Percentiles rank a stretch among this genome's conserved stretches.
Evolutionary conservation across 2,888 invertebrate genomes (phyloP).

Genomic region (Ommatoiulus sabulosus): DNA sequence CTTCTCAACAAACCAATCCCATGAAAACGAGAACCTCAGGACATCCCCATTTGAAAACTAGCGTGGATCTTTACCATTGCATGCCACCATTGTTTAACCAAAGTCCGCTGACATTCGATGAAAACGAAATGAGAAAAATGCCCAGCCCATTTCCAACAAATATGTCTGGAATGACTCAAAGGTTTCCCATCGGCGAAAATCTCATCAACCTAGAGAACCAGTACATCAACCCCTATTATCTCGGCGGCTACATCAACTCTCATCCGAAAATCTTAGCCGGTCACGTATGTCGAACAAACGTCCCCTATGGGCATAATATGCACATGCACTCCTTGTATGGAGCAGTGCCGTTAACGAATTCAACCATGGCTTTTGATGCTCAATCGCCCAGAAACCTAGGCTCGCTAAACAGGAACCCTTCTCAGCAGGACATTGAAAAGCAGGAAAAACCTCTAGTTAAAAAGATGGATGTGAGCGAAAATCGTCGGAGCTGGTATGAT

Average conservation of each 20-base stretch:
- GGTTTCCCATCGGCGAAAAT: background rate
- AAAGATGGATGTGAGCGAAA: background rate
- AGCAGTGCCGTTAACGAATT: background rate
- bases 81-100: constrained; percentile 2
- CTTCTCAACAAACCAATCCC: background rate
- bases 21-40: background rate
- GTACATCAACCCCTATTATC: background rate
- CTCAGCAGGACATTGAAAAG: background rate
- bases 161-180: background rate
- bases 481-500: constrained; percentile 56
- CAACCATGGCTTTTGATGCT: background rate
- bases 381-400: background rate
- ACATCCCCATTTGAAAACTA: background rate
- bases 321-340: background rate
- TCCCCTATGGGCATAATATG: background rate
- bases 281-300: constrained; percentile 37
- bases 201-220: constrained; percentile 16
- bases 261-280: constrained; percentile 7
- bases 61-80: background rate
- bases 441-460: background rate
- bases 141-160: background rate
- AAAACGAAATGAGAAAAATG: constrained; percentile 4
- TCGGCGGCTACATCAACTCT: background rate
- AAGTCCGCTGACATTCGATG: background rate
- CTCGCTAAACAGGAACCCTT: background rate